phyloP scores from a whole-genome alignment of 2,888 invertebrate species.

The Lasioglossum zephyrum region DNA sequence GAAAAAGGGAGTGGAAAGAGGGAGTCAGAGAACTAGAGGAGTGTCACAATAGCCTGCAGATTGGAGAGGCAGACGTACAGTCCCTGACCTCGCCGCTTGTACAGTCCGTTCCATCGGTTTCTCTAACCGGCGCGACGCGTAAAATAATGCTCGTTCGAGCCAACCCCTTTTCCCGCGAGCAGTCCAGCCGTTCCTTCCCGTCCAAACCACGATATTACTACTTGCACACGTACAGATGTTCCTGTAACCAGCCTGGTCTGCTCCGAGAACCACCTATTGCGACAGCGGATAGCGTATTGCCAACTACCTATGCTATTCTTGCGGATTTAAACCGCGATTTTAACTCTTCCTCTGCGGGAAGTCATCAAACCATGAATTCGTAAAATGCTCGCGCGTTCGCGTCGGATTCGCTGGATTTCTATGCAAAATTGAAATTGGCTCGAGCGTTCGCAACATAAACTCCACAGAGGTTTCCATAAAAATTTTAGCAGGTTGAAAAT shows the following conservation, averaged over 20 bases:
- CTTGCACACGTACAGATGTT: slow-evolving; percentile 79
- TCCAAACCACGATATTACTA: slow-evolving; percentile 79
- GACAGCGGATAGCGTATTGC: background rate
- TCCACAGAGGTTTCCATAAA: too few species aligned
- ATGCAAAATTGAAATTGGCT: too few species aligned
- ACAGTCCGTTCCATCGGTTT: slow-evolving; percentile 72
- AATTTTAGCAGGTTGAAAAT: too few species aligned
- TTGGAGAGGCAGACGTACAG: slow-evolving; percentile 82
- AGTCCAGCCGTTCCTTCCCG: slow-evolving; percentile 56
- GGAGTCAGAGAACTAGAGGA: slow-evolving; percentile 69
- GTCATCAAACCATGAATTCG: background rate
- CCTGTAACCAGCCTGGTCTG: slow-evolving; percentile 25
- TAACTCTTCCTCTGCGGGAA: background rate
- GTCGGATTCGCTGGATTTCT: too few species aligned
- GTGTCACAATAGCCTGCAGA: slow-evolving; percentile 81
- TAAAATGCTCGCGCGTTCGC: background rate
- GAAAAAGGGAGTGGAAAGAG: slow-evolving; percentile 49
- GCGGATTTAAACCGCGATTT: background rate
- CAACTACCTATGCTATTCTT: background rate
- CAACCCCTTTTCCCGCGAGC: background rate
- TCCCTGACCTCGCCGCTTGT: slow-evolving; percentile 70
- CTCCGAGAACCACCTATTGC: background rate
- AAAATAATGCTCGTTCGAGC: slow-evolving; percentile 55
- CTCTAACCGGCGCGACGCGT: slow-evolving; percentile 32
- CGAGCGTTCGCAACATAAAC: too few species aligned